Percentiles rank a stretch among this genome's conserved stretches.
Conservation (phyloP, 2,888 invertebrate species). For the Cerastoderma edule region DNA sequence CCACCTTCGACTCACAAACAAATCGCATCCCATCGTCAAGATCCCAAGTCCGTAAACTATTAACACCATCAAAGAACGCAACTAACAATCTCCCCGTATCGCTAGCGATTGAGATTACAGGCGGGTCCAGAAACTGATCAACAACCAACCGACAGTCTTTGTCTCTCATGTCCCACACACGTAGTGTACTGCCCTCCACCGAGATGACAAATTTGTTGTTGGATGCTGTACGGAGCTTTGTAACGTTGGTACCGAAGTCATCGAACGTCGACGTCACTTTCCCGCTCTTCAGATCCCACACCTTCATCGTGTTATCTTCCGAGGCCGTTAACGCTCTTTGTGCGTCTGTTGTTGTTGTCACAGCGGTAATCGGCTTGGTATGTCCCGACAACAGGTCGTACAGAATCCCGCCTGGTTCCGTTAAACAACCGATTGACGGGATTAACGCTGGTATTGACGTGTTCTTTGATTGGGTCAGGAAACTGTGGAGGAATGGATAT, state of each 20-base stretch:
- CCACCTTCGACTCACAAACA: constrained; percentile 65
- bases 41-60: constrained; percentile 76
- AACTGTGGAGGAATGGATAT: constrained; percentile 75
- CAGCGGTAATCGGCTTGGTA: constrained; percentile 79
- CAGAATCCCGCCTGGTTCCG: constrained; percentile 80
- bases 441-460: constrained; percentile 77
- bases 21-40: constrained; percentile 65
- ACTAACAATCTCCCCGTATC: constrained; percentile 76
- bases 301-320: constrained; percentile 79
- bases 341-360: constrained; percentile 78
- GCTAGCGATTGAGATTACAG: constrained; percentile 73
- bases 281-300: constrained; percentile 80
- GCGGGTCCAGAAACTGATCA: constrained; percentile 76
- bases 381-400: constrained; percentile 81
- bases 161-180: constrained; percentile 75
- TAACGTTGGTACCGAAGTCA: constrained; percentile 76
- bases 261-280: constrained; percentile 76
- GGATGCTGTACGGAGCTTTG: constrained; percentile 67
- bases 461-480: constrained; percentile 72
- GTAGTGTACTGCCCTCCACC: constrained; percentile 73
- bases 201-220: constrained; percentile 74
- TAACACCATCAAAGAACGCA: constrained; percentile 79
- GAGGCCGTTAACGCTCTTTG: constrained; percentile 78
- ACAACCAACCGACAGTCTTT: constrained; percentile 68
- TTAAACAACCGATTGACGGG: constrained; percentile 80